Evolutionary conservation across 2,797 vertebrate genomes (phyloP), one percentile per base, ranked within the genome.

Genomic region (Acanthurus leucopareius): DNA sequence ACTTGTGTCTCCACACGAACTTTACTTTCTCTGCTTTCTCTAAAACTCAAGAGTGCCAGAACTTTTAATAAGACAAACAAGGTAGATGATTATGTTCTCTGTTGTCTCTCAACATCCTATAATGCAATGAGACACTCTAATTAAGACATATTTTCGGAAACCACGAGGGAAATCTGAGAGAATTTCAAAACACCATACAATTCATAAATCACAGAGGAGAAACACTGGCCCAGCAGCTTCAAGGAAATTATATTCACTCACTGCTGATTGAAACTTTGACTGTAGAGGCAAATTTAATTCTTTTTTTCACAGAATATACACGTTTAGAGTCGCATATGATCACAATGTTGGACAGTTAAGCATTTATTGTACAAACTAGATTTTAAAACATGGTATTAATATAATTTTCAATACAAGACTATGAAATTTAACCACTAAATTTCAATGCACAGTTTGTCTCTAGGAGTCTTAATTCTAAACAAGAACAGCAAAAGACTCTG

Each of bases 1-100:
- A 62, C 68, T 75, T 38, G 40, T 51, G 25, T 62, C 25, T 65
- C 15, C 16, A 67, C 0, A 0, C 52, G 7, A 56, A 69, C 77
- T 75, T 53, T 5, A 44, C 49, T 35, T n/a, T n/a, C n/a, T 61
- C 8, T 35, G 44, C 45, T 63, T 45, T 49, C 44, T 19, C 20
- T 19, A 53, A 57, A 62, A 73, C 60, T 40, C 56, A 53, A 60
- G 58, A 73, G 61, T 71, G 61, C 69, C 9, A 64, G 2, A 83
- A 81, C 73, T 83, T 83, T 77, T 70, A 82, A 85, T 64, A 68
- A 60, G 77, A 83, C 61, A 86, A 87, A 86, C 59, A 16, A 53
- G 58, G 38, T 69, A 66, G 52, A 75, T 77, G 65, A 84, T 84
- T 75, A 67, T 81, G 65, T 75, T 79, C 68, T 74, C 28, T 63